Evolutionary conservation across 1,140 invertebrate species (phyloP).

Genomic region (Frieseomelitta varia): DNA sequence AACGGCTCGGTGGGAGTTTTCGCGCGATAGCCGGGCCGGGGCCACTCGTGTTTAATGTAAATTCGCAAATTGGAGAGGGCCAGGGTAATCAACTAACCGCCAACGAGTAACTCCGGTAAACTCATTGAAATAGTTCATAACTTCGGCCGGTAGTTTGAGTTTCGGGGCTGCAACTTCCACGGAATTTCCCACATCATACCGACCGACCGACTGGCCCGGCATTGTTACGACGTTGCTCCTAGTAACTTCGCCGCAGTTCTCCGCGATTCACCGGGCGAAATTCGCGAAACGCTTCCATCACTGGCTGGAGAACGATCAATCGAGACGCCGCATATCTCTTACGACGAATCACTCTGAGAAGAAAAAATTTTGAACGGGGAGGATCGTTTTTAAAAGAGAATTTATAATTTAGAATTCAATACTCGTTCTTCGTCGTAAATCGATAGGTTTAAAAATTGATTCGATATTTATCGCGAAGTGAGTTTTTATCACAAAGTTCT

Average conservation of each 20-base stretch:
- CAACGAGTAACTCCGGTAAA: constrained; percentile 74
- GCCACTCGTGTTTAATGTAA: constrained; percentile 70
- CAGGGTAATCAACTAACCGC: constrained; percentile 73
- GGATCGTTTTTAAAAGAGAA: no score
- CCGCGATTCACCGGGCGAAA: neutral
- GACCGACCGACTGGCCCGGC: constrained; percentile 64
- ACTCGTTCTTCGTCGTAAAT: no score
- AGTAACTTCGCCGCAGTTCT: constrained; percentile 55
- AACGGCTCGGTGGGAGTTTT: constrained; percentile 59
- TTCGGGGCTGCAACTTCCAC: constrained; percentile 59
- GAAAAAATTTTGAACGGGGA: neutral
- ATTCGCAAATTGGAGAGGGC: constrained; percentile 72
- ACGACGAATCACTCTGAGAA: neutral
- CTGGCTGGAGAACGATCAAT: neutral
- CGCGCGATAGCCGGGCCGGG: constrained; percentile 50
- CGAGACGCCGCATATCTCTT: neutral
- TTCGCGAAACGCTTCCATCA: neutral
- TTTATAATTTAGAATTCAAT: no score
- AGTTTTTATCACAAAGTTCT: neutral
- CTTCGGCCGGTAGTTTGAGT: constrained; percentile 71
- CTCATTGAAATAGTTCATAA: constrained; percentile 78
- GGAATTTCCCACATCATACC: constrained; percentile 72
- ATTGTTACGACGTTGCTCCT: constrained; percentile 62
- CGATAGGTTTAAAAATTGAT: no score
- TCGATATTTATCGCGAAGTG: neutral